Base-by-base conservation (phyloP, 2,797 vertebrate species). In the Philypnodon macrostomus region DNA sequence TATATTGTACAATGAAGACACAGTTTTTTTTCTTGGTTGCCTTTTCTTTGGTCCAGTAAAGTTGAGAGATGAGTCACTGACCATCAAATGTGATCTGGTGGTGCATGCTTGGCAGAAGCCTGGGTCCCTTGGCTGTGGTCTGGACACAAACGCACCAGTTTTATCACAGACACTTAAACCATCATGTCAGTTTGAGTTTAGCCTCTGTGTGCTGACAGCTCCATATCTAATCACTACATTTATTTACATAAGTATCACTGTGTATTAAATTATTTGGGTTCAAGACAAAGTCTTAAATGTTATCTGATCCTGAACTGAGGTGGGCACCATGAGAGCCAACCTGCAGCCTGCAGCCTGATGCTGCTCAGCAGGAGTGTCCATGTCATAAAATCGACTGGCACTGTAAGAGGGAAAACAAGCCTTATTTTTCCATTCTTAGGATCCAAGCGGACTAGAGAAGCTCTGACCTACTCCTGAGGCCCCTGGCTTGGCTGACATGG, bases 381-480 rank as follows among this genome's bases (percentile, higher is more conserved):
- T 73, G 66, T 80, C 32, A 39, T 73, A 70, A 81, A 67, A 81
- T 58, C 52, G 53, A 59, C 81, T 84, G 85, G 77, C 80, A 87
- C 60, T 42, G 61, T n/a, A 37, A 73, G 41, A 49, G 73, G 75
- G 80, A 84, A 85, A 88, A 84, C 63, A 67, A 79, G 65, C 45
- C 68, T 54, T 52, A 49, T 83, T 88, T 89, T 88, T 89, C 84
- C 86, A 86, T 78, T 68, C 72, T 62, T 82, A 35, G 37, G 58
- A 69, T 84, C 75, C 74, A 77, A 71, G 76, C 63, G 63, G 58
- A 38, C 59, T 56, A 15, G 56, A 80, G 77, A 70, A 73, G 66
- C 57, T 82, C 75, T 79, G 75, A 86, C 87, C 82, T 57, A 75
- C 63, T 83, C 78, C 77, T 60, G 54, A 66, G 68, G 67, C 63